Conservation (phyloP, 2,888 invertebrate species). For the Vanessa cardui region DNA sequence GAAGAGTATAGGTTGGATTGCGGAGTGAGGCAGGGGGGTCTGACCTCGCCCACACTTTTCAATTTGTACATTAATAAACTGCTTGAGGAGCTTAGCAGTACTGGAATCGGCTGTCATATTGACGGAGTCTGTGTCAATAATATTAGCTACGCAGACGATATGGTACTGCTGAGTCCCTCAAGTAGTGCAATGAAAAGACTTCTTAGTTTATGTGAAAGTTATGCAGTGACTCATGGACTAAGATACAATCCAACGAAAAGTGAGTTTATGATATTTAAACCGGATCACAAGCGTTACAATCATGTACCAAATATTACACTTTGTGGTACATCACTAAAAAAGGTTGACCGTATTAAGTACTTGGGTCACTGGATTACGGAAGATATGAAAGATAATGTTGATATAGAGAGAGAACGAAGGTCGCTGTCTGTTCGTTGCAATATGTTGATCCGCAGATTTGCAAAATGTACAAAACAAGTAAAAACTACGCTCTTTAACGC, state of each 20-base stretch:
- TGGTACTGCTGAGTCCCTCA: slow-evolving; percentile 32
- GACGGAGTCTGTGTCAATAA: slow-evolving; percentile 27
- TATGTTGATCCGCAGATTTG: background rate
- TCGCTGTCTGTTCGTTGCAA: background rate
- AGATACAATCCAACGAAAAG: slow-evolving; percentile 4
- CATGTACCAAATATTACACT: background rate
- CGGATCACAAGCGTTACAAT: background rate
- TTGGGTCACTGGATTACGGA: background rate
- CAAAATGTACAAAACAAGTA: background rate
- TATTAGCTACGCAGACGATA: slow-evolving; percentile 34
- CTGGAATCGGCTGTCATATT: slow-evolving; percentile 26
- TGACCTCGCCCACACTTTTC: slow-evolving; percentile 33
- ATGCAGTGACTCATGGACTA: slow-evolving; percentile 6
- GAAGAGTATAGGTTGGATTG: slow-evolving; percentile 28
- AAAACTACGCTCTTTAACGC: no score
- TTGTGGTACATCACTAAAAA: background rate
- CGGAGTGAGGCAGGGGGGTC: slow-evolving; percentile 37
- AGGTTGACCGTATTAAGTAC: background rate
- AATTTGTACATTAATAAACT: slow-evolving; percentile 35
- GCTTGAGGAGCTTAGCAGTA: slow-evolving; percentile 30
- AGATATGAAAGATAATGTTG: background rate
- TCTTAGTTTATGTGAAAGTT: slow-evolving; percentile 1
- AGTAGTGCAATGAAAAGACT: slow-evolving; percentile 15
- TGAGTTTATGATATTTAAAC: background rate
- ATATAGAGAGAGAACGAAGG: background rate